Percentiles rank a stretch among this genome's conserved stretches.
Conservation (phyloP, 2,888 invertebrate genomes). For the Linhomoeus sp. region DNA sequence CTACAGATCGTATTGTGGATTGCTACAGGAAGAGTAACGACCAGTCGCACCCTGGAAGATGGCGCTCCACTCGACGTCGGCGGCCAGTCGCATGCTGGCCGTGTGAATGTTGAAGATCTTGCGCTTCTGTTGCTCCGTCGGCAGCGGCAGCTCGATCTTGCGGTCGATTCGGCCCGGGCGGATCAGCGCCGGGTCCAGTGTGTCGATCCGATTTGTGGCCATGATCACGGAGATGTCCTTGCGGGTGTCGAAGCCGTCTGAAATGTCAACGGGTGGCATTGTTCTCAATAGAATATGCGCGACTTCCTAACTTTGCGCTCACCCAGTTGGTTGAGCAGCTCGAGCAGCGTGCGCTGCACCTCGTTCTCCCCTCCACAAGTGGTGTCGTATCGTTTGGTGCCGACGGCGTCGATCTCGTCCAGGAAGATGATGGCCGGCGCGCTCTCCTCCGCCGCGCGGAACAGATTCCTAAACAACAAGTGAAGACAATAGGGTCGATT, state of each 20-base stretch:
- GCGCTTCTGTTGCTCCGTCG: neutral
- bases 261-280: no score
- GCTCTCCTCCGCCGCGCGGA: slow-evolving; percentile 17
- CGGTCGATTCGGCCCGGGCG: slow-evolving; percentile 1
- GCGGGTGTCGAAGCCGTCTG: slow-evolving; percentile 1
- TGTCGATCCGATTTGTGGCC: slow-evolving; percentile 1
- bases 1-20: neutral
- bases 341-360: slow-evolving; percentile 1
- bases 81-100: no score
- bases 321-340: neutral
- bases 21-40: no score
- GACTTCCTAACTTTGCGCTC: no score
- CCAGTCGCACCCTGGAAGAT: no score
- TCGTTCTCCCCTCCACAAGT: slow-evolving; percentile 8
- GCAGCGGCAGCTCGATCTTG: neutral
- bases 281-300: no score
- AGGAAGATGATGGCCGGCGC: neutral
- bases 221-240: neutral
- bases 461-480: slow-evolving; percentile 11
- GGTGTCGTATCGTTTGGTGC: slow-evolving; percentile 1
- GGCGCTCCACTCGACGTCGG: neutral
- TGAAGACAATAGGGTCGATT: no score
- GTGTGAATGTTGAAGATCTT: no score
- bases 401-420: slow-evolving; percentile 4
- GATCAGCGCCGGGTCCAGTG: slow-evolving; percentile 1